Evolutionary conservation across 2,113 vertebrate species (phyloP), one percentile per base, ranked within the genome.

Genomic region (Oncorhynchus masou): DNA sequence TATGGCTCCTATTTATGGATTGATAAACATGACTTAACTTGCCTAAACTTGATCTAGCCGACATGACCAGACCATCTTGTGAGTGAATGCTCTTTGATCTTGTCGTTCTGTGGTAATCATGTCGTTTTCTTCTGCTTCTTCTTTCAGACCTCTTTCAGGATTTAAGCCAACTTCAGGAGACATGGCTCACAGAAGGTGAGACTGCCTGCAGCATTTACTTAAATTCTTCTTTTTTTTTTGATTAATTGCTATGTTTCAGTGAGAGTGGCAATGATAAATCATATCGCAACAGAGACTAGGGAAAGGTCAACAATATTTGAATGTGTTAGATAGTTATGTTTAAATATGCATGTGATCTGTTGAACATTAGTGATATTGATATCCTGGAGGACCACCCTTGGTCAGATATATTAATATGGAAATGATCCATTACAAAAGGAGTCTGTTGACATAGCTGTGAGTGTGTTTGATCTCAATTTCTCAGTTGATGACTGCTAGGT

Each of bases 181-280:
- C 97, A 16, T 99, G 98, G 98, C 95, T 99, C 75, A 92, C 95
- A 8, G 98, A 99, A 98, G 98, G 98, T 99, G 91, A 90, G 95
- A 65, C 80, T 72, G 72, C 75, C 39, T 51, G 45, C 24, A 59
- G 49, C 49, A 24, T 68, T 16, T 72, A 71, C 70, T 69, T 20
- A 2, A 57, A 57, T 19, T 6, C 7, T 3, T 57, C 20, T 15
- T 20, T 57, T 20, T 1, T 0, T 31, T 31, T 2, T 31, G 3
- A 57, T 45, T 20, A 57, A 57, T 57, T 57, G 54, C 54, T 20
- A 57, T 57, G 13, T 57, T 57, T 20, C 54, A 57, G 54, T 57
- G 54, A 7, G 13, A 20, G 3, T 57, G 3, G 19, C 20, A 57
- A 57, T 57, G 54, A 57, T 20, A 57, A 20, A 20, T 19, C 54